phyloP scores from a whole-genome alignment of 2,113 vertebrate genomes.

The Turnix velox region DNA sequence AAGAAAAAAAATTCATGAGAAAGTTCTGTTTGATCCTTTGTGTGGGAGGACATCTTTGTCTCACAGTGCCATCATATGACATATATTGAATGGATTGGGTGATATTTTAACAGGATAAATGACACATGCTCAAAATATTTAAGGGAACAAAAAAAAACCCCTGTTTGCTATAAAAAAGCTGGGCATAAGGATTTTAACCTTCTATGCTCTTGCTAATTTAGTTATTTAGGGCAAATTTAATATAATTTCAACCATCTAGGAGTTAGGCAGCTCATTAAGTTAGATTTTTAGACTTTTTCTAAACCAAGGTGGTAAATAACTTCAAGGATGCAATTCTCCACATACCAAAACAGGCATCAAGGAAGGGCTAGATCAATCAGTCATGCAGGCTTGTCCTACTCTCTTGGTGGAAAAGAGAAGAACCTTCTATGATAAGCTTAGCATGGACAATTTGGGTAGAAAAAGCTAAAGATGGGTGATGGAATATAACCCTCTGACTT shows the following conservation, averaged over 20 bases:
- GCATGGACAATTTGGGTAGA: not conserved
- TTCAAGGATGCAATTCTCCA: not conserved
- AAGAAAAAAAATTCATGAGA: not conserved
- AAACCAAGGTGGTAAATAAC: not conserved
- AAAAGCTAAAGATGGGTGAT: not conserved
- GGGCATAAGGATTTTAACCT: not conserved
- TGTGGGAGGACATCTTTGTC: slow-evolving; percentile 25
- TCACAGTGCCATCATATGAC: slow-evolving; percentile 42
- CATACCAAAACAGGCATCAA: not conserved
- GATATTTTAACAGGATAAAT: slow-evolving; percentile 25
- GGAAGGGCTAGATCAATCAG: not conserved
- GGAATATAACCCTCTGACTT: not conserved
- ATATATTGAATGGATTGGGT: slow-evolving; percentile 4
- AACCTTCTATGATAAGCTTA: not conserved
- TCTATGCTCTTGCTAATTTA: not conserved
- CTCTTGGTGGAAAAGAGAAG: not conserved
- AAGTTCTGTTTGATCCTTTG: slow-evolving; percentile 10
- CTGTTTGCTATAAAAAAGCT: not conserved
- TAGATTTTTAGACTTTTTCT: not conserved
- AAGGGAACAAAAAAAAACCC: slow-evolving; percentile 7
- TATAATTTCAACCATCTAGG: not conserved
- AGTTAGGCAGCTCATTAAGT: not conserved
- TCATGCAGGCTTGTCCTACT: not conserved
- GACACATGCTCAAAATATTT: slow-evolving; percentile 58
- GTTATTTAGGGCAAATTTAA: not conserved